Base-by-base conservation (phyloP, 1,140 invertebrate species). In the Mizuhopecten yessoensis region DNA sequence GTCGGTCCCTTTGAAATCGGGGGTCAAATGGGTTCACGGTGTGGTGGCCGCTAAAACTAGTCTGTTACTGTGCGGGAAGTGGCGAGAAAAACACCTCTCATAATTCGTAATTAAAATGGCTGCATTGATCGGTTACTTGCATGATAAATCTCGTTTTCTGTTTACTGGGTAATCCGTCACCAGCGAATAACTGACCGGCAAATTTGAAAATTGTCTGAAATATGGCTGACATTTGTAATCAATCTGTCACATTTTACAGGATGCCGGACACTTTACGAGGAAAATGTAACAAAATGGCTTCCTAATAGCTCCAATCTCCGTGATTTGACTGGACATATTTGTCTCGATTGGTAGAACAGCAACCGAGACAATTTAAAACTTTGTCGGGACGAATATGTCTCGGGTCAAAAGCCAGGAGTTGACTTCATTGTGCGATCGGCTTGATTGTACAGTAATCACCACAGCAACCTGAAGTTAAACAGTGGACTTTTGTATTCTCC, bases 141-240 rank as follows among this genome's bases (percentile, higher is more conserved):
- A 75, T 75, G 57, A 17, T 75, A n/a, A n/a, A 75, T 29, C 57
- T 29, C 57, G 17, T 75, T 75, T 75, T 75, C 23, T 75, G 57
- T 75, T n/a, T n/a, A 75, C 57, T 7, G 57, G 57, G 11, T 75
- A 75, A 75, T 75, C 29, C 23, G 57, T 17, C 57, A n/a, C 17
- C n/a, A 29, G 15, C 17, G 57, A 17, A 29, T n/a, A 17, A 75
- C 57, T 75, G 57, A n/a, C 15, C 57, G 23, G 57, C 57, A 75
- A 75, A 75, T 75, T 75, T 75, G 57, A 75, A 75, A 75, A 75
- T 75, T 29, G 57, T 75, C 57, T 75, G 57, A 75, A 75, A 75
- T 17, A 75, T 75, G 57, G 57, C 57, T 75, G 57, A 75, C 57
- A 75, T 75, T 75, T 29, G 57, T 75, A 75, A 75, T 75, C 57